Conservation (phyloP, 1,140 invertebrate genomes). For the Nasonia vitripennis region DNA sequence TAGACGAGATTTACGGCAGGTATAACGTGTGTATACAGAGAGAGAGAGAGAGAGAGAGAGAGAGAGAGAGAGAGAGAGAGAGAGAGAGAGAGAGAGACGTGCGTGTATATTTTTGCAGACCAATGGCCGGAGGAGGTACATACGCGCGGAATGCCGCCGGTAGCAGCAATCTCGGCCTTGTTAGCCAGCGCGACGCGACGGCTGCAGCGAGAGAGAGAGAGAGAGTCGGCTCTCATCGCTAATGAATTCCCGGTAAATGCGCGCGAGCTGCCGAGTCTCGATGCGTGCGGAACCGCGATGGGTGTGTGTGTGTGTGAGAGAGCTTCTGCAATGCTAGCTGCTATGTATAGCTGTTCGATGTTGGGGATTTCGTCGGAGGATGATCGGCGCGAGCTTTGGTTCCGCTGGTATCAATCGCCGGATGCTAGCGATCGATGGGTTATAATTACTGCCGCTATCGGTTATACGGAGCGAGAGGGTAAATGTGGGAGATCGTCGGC, state of each 20-base stretch:
- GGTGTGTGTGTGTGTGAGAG: no score
- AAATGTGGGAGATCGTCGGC: no score
- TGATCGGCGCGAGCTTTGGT: no score
- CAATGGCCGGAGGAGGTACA: conserved; percentile 4
- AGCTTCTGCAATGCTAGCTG: not conserved
- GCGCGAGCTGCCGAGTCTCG: not conserved
- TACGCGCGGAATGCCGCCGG: conserved; percentile 28
- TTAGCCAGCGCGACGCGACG: conserved; percentile 27
- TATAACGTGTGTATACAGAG: not conserved
- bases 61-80: not conserved
- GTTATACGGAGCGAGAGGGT: no score
- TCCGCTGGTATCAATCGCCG: not conserved
- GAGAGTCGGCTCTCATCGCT: conserved; percentile 7
- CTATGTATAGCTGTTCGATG: no score
- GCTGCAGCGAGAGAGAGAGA: no score
- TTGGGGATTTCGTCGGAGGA: no score
- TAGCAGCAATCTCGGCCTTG: conserved; percentile 33
- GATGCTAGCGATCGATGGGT: no score
- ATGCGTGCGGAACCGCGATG: not conserved
- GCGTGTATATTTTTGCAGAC: conserved; percentile 29
- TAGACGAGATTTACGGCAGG: no score
- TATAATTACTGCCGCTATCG: no score
- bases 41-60: no score
- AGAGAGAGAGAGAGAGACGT: no score
- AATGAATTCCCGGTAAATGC: conserved; percentile 41